These are phyloP conservation scores for Sicus ferrugineus DNA, from an alignment of 2,888 invertebrate genomes.

Conservation along the genomic window DNA sequence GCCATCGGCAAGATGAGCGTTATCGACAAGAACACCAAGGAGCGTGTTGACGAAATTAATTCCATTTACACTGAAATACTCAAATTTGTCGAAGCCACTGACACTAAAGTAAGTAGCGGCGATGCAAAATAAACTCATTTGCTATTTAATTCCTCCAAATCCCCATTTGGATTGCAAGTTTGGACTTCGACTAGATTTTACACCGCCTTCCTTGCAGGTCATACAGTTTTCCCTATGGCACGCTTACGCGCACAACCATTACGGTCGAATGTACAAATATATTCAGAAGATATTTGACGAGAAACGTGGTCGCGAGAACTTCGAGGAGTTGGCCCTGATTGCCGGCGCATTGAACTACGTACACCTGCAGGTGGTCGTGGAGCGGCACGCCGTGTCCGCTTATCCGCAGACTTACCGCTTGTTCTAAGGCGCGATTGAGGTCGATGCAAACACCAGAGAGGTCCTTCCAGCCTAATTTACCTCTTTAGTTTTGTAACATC, in stretches of 20 bases:
- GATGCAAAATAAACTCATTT: slow-evolving; percentile 18
- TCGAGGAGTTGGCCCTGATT: slow-evolving; percentile 59
- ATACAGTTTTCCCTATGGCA: slow-evolving; percentile 85
- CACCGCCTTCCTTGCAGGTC: slow-evolving; percentile 68
- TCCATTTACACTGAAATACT: slow-evolving; percentile 74
- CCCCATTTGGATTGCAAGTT: neutral
- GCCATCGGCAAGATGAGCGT: slow-evolving; percentile 72
- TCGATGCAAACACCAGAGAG: too few species aligned
- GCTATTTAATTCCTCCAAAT: neutral
- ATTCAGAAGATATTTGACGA: slow-evolving; percentile 82
- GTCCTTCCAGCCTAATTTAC: too few species aligned
- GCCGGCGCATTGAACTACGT: slow-evolving; percentile 55
- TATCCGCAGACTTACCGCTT: slow-evolving; percentile 61
- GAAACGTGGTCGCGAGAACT: slow-evolving; percentile 74
- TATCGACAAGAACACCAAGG: slow-evolving; percentile 54
- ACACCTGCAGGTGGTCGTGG: slow-evolving; percentile 55
- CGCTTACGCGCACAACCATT: slow-evolving; percentile 78
- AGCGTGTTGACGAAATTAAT: slow-evolving; percentile 69
- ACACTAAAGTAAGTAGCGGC: slow-evolving; percentile 71
- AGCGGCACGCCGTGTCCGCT: slow-evolving; percentile 56
- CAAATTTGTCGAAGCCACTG: slow-evolving; percentile 82
- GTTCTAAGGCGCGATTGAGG: slow-evolving; percentile 49
- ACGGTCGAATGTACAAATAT: slow-evolving; percentile 82
- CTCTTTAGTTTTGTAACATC: too few species aligned
- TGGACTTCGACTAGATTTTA: too few species aligned